Evolutionary conservation across 53 echinoderm and acorn worm genomes (phyloP).

Genomic region (Zoroaster sp.): DNA sequence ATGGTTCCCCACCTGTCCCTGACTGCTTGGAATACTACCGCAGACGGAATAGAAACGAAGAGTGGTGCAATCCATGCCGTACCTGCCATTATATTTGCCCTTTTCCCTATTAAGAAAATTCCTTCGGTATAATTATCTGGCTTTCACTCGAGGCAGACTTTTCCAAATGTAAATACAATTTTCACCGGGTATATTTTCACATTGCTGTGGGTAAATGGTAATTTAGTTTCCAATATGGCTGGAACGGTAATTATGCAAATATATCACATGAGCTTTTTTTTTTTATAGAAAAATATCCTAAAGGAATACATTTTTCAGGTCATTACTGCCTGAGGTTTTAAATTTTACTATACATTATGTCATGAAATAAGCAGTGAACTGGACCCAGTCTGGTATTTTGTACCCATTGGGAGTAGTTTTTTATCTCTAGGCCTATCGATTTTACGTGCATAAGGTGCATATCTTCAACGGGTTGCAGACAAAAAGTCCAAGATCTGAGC

Average conservation of each 20-base stretch:
- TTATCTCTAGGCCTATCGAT: no score
- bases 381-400: no score
- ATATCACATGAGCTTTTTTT: no score
- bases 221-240: not conserved
- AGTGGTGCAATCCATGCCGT: conserved; percentile 79
- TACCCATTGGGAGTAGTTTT: no score
- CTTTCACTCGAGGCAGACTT: not conserved
- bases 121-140: not conserved
- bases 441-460: no score
- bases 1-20: not conserved
- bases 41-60: conserved; percentile 68
- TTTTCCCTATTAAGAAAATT: conserved; percentile 56
- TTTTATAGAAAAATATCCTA: no score
- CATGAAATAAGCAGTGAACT: no score
- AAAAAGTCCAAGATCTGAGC: no score
- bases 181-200: not conserved
- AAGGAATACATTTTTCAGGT: no score
- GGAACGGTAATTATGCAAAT: not conserved
- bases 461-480: no score
- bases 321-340: no score
- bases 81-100: conserved; percentile 82
- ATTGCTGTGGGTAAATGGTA: not conserved
- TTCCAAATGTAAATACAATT: not conserved
- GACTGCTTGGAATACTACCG: conserved; percentile 60
- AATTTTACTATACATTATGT: no score